Evolutionary conservation across 2,113 vertebrate species (phyloP), one percentile per base, ranked within the genome.

Genomic region (Lampris megalopsis): DNA sequence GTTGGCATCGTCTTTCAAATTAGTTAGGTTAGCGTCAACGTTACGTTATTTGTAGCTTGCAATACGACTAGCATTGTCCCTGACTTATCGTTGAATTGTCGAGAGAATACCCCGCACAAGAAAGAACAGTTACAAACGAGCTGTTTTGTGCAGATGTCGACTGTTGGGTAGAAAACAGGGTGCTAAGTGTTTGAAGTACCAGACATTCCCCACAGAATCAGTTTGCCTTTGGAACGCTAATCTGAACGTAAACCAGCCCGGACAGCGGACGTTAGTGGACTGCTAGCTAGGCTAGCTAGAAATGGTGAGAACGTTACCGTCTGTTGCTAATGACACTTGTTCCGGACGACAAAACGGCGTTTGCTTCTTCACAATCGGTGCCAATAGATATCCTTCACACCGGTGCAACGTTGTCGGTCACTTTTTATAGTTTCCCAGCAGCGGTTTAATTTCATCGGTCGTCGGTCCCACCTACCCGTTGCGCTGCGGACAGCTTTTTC

Each of bases 241-340:
- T 61, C 67, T 68, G 63, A 79, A 59, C 24, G 3, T 54, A 64
- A 85, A 24, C 45, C 71, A 88, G 83, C 79, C 77, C 75, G 79
- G 54, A 87, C 76, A 81, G 58, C 58, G 58, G 86, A 38, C 61
- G 69, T 79, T 88, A 89, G 90, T 79, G 70, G 87, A 79, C 88
- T 89, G 71, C 81, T 68, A 43, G 64, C 77, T 77, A 87, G 86
- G 35, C 9, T 13, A 63, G 87, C 91, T 73, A 37, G 10, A 82
- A 77, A 70, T 62, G 79, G 72, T 75, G 70, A 78, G 77, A 86
- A 89, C 92, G 35, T 91, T 24, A 93, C 92, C 92, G 84, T 89
- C 88, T 88, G 87, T 73, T 86, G 90, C 86, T 63, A 36, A 47
- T 79, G 73, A 79, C 83, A 84, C 75, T 84, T 79, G 75, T 87